These are phyloP conservation scores for Pogonomyrmex barbatus DNA, from an alignment of 1,140 invertebrate genomes.

Conservation along the genomic window DNA sequence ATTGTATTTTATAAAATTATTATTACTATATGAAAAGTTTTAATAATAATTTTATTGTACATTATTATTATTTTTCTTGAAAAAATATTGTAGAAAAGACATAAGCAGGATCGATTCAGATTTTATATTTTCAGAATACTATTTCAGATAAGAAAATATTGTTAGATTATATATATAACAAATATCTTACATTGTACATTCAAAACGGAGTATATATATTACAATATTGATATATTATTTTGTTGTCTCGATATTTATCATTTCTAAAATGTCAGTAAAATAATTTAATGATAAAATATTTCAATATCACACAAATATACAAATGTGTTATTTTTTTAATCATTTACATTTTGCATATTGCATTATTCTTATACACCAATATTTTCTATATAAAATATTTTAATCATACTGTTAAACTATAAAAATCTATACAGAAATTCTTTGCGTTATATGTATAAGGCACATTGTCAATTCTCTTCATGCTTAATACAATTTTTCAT, in stretches of 20 bases:
- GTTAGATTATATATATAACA: slow-evolving; percentile 62
- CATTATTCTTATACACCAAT: slow-evolving; percentile 37
- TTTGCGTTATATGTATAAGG: neutral
- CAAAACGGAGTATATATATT: slow-evolving; percentile 23
- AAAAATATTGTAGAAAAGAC: neutral
- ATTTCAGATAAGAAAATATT: slow-evolving; percentile 47
- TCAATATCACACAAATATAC: slow-evolving; percentile 17
- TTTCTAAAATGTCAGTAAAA: neutral
- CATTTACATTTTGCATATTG: slow-evolving; percentile 17
- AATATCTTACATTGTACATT: slow-evolving; percentile 49
- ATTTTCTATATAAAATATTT: slow-evolving; percentile 28
- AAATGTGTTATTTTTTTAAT: slow-evolving; percentile 34
- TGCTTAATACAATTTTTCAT: neutral
- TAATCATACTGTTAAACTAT: slow-evolving; percentile 32
- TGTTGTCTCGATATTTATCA: slow-evolving; percentile 7
- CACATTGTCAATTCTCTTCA: slow-evolving; percentile 7
- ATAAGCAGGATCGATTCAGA: neutral
- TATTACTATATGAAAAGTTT: slow-evolving; percentile 41
- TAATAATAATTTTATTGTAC: slow-evolving; percentile 46
- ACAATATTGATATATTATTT: slow-evolving; percentile 12
- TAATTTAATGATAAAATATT: slow-evolving; percentile 22
- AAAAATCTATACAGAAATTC: slow-evolving; percentile 33
- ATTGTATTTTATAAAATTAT: slow-evolving; percentile 34
- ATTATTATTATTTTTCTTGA: slow-evolving; percentile 32
- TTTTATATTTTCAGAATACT: slow-evolving; percentile 3